Conservation (phyloP, 2,113 vertebrate genomes). For the Amia ocellicauda region DNA sequence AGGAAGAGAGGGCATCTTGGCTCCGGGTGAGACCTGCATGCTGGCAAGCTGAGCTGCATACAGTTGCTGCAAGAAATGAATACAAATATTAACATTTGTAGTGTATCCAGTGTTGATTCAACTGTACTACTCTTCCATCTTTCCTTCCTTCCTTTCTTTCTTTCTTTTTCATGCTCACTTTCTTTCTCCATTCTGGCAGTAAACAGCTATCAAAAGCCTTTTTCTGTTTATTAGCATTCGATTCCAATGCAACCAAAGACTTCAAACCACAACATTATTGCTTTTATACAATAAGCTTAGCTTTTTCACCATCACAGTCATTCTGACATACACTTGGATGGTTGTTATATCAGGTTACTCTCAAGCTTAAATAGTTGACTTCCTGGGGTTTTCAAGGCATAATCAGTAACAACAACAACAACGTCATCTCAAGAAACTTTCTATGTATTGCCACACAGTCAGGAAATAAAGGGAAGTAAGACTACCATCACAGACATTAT, state of each 20-base stretch:
- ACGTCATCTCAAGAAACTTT: constrained; percentile 47
- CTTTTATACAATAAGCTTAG: constrained; percentile 65
- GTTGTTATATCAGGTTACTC: constrained; percentile 56
- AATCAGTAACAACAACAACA: constrained; percentile 41
- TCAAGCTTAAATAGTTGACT: constrained; percentile 46
- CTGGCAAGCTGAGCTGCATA: constrained; percentile 97
- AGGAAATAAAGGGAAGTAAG: constrained; percentile 43
- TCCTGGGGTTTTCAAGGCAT: constrained; percentile 44
- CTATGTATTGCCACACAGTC: constrained; percentile 39
- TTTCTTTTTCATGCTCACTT: constrained; percentile 32
- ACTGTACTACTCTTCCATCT: background rate
- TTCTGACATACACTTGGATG: constrained; percentile 56
- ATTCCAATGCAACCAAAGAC: constrained; percentile 59
- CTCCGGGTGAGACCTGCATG: constrained; percentile 98
- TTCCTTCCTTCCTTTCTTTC: background rate
- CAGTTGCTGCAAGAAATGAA: constrained; percentile 84
- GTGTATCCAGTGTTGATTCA: too few relatives aligned
- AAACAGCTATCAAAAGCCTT: constrained; percentile 68
- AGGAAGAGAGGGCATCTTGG: constrained; percentile 94
- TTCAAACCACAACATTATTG: constrained; percentile 68
- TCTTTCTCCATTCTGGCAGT: constrained; percentile 66
- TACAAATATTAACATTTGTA: constrained; percentile 28
- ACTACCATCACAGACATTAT: constrained; percentile 55
- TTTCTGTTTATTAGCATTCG: constrained; percentile 66
- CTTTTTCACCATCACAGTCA: constrained; percentile 68